Percentiles rank a stretch among this genome's conserved stretches.
Evolutionary conservation across 2,113 vertebrate genomes (phyloP).

Genomic region (Scalopus aquaticus): DNA sequence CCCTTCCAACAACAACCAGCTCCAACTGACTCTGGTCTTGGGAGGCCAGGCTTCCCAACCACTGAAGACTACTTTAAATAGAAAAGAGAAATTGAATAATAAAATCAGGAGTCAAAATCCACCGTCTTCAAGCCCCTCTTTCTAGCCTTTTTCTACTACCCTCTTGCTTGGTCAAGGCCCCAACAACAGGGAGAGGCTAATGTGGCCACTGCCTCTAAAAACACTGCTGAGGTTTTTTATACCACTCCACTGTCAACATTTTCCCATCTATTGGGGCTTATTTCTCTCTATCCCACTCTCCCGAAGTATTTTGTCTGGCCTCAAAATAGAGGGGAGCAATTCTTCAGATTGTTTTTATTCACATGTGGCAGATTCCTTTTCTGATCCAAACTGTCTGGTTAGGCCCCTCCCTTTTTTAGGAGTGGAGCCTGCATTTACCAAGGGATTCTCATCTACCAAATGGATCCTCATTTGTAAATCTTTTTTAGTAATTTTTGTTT

Average conservation of each 20-base stretch:
- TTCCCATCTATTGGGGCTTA: constrained; percentile 61
- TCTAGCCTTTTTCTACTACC: constrained; percentile 82
- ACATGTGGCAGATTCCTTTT: constrained; percentile 31
- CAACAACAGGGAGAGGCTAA: constrained; percentile 54
- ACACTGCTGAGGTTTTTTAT: constrained; percentile 42
- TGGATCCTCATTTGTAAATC: constrained; percentile 64
- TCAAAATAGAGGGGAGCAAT: constrained; percentile 60
- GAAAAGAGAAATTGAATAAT: constrained; percentile 81
- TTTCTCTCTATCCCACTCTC: constrained; percentile 8
- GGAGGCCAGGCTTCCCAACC: constrained; percentile 81
- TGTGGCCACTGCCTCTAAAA: constrained; percentile 41
- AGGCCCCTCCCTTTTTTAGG: constrained; percentile 63
- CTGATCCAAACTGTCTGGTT: constrained; percentile 1
- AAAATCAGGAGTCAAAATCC: constrained; percentile 86
- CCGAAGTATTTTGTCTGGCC: constrained; percentile 50
- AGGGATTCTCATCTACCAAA: constrained; percentile 54
- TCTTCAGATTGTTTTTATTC: constrained; percentile 70
- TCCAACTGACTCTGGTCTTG: constrained; percentile 82
- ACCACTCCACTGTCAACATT: constrained; percentile 63
- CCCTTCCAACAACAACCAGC: constrained; percentile 78
- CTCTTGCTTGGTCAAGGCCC: constrained; percentile 63
- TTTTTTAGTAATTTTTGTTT: constrained; percentile 59
- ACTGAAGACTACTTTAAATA: constrained; percentile 83
- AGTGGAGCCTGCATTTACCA: constrained; percentile 54
- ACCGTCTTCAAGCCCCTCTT: constrained; percentile 83